These are phyloP conservation scores for Trachelus troglodyta DNA, from an alignment of 2,888 invertebrate species.

Conservation along the genomic window DNA sequence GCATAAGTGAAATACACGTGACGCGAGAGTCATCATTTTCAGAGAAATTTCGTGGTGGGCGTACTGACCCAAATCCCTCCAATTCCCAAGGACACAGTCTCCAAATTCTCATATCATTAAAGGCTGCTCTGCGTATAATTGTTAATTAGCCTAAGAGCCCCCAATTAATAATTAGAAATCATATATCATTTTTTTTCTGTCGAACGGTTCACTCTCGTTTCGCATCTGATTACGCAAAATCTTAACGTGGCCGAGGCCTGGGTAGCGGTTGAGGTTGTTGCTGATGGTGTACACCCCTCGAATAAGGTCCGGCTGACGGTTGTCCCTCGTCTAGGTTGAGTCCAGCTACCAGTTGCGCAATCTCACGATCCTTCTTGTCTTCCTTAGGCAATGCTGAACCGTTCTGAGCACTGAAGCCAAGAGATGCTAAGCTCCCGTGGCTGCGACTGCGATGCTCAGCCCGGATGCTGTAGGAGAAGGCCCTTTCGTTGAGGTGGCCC, in stretches of 20 bases:
- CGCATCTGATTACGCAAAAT: background rate
- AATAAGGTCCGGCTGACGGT: constrained; percentile 72
- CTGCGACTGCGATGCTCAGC: constrained; percentile 94
- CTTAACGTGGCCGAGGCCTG: constrained; percentile 60
- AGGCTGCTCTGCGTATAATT: background rate
- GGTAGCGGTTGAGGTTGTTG: constrained; percentile 59
- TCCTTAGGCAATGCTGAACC: constrained; percentile 57
- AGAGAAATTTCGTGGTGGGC: background rate
- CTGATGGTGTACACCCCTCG: constrained; percentile 67
- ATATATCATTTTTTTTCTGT: background rate
- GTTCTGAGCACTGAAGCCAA: constrained; percentile 85
- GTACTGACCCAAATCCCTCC: background rate
- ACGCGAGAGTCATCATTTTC: background rate
- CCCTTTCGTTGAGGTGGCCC: constrained; percentile 91
- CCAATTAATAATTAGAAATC: background rate
- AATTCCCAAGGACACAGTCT: background rate
- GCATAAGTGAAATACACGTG: background rate
- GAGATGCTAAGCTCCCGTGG: constrained; percentile 90
- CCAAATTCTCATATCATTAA: background rate
- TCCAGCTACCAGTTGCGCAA: constrained; percentile 93
- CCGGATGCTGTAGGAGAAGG: constrained; percentile 93
- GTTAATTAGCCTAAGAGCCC: background rate
- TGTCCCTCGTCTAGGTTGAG: constrained; percentile 83
- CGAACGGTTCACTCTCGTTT: constrained; percentile 2
- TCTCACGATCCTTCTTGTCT: constrained; percentile 87